phyloP scores from a whole-genome alignment of 2,113 vertebrate genomes.

The Brachyistius frenatus region DNA sequence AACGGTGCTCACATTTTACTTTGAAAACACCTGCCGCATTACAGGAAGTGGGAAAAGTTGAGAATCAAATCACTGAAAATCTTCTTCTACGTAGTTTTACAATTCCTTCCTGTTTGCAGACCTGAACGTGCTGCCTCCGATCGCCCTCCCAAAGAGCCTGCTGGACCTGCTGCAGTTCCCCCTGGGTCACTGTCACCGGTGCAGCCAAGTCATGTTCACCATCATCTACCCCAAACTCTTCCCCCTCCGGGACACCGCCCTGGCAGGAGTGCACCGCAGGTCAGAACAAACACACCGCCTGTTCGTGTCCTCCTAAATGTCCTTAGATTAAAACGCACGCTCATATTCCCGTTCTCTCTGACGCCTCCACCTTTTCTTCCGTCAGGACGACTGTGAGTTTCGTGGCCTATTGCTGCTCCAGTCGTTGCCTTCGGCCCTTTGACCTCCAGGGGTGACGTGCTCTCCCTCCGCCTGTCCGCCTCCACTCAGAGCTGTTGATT shows the following conservation, averaged over 20 bases:
- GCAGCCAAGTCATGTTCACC: conserved; percentile 97
- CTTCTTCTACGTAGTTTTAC: neutral
- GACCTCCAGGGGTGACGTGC: conserved; percentile 91
- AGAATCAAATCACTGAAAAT: neutral
- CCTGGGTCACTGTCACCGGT: conserved; percentile 95
- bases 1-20: neutral
- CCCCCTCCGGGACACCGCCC: conserved; percentile 92
- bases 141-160: conserved; percentile 92
- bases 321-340: neutral
- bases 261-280: conserved; percentile 96
- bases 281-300: conserved; percentile 65
- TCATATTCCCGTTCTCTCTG: neutral
- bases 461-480: neutral
- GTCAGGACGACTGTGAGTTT: conserved; percentile 93
- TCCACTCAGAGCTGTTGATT: neutral
- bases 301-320: neutral
- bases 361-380: neutral
- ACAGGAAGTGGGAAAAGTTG: too few relatives aligned
- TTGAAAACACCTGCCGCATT: too few relatives aligned
- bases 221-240: conserved; percentile 97
- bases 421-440: conserved; percentile 93
- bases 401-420: conserved; percentile 98
- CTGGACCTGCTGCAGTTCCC: conserved; percentile 92
- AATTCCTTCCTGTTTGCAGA: conserved; percentile 76
- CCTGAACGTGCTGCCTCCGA: conserved; percentile 86